These are phyloP conservation scores for Dasypus novemcinctus DNA, from an alignment of 2,113 vertebrate genomes.

Conservation along the genomic window DNA sequence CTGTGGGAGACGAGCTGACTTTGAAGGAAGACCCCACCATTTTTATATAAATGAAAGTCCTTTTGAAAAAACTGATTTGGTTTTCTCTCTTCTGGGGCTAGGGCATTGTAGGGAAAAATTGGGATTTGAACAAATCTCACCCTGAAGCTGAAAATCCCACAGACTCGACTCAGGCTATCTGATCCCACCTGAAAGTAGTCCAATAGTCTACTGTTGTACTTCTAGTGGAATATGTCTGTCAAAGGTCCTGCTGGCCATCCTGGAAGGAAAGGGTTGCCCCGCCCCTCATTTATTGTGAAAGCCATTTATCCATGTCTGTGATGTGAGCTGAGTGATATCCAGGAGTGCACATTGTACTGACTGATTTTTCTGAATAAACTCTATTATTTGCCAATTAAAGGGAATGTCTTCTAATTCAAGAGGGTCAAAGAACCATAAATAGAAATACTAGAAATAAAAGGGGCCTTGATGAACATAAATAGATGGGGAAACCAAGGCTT, in stretches of 20 bases:
- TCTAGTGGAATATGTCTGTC: neutral
- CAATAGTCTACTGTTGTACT: neutral
- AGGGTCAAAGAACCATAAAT: neutral
- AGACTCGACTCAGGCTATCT: neutral
- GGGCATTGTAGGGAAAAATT: neutral
- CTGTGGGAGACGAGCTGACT: neutral
- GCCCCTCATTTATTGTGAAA: constrained; percentile 66
- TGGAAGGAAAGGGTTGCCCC: neutral
- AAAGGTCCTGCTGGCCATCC: neutral
- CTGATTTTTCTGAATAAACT: constrained; percentile 59
- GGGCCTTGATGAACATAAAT: neutral
- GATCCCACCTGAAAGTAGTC: neutral
- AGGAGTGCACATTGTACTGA: constrained; percentile 49
- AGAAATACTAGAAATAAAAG: neutral
- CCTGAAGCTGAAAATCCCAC: neutral
- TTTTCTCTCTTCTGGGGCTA: neutral
- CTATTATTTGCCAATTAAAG: neutral
- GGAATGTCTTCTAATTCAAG: constrained; percentile 9
- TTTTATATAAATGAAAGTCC: neutral
- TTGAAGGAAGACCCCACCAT: neutral
- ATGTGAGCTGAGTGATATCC: neutral
- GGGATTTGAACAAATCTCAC: neutral
- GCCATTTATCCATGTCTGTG: neutral
- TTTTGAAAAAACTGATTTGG: neutral
- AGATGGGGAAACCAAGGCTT: neutral